A percentile compares a stretch with the other conserved stretches of the same genome.
phyloP scores from a whole-genome alignment of 2,113 vertebrate species.

The Pterocles orientalis region DNA sequence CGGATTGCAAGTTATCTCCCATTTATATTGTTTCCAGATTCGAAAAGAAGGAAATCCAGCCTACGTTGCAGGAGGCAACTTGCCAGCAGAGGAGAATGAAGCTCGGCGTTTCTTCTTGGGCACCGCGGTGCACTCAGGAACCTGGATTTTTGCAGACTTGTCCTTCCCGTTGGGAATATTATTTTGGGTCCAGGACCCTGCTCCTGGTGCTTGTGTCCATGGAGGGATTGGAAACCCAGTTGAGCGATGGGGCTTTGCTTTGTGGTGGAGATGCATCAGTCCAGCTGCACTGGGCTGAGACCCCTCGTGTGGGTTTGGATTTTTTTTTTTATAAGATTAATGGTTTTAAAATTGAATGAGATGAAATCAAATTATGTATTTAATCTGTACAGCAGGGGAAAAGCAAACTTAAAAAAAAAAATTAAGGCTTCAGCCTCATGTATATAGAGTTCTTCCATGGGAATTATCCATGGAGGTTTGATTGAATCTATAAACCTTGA shows the following conservation, averaged over 20 bases:
- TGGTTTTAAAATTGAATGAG: not conserved
- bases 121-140: not conserved
- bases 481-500: slow-evolving; percentile 69
- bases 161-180: not conserved
- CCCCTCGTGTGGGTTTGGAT: not conserved
- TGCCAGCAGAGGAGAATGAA: not conserved
- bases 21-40: slow-evolving; percentile 30
- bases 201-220: not conserved
- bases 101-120: not conserved
- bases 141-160: not conserved
- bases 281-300: not conserved
- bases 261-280: not conserved
- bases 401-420: slow-evolving; percentile 57
- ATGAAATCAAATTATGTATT: slow-evolving; percentile 40
- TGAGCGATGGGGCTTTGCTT: not conserved
- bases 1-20: slow-evolving; percentile 46
- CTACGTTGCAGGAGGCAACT: not conserved
- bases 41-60: slow-evolving; percentile 6
- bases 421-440: slow-evolving; percentile 44
- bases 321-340: not conserved
- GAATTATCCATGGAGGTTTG: slow-evolving; percentile 43
- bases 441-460: slow-evolving; percentile 22
- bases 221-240: not conserved
- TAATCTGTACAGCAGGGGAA: slow-evolving; percentile 45
- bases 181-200: not conserved